A percentile compares a stretch with the other conserved stretches of the same genome.
These are phyloP conservation scores for Cryptops parisi DNA, from an alignment of 2,888 invertebrate genomes.

Conservation along the genomic window DNA sequence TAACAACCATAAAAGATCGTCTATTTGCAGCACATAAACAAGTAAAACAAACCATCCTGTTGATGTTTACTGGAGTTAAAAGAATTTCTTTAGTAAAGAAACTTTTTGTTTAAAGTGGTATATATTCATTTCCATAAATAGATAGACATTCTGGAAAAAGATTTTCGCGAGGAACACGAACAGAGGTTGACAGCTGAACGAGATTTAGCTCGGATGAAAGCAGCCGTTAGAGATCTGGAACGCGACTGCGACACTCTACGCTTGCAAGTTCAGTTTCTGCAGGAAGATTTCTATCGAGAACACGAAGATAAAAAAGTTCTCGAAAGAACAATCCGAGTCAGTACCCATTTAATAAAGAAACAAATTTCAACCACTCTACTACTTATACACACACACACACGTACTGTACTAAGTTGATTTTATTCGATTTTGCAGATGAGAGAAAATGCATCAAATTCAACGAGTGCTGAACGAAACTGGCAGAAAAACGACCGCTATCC, in stretches of 20 bases:
- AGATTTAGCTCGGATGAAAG: slow-evolving; percentile 13
- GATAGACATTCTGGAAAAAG: slow-evolving; percentile 12
- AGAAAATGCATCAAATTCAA: too few species aligned
- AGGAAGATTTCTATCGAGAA: slow-evolving; percentile 8
- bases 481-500: too few species aligned
- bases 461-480: too few species aligned
- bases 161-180: slow-evolving; percentile 13
- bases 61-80: too few species aligned
- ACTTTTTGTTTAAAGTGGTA: not conserved
- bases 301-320: slow-evolving; percentile 4
- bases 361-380: too few species aligned
- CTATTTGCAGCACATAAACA: slow-evolving; percentile 9
- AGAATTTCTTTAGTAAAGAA: not conserved
- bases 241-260: slow-evolving; percentile 11
- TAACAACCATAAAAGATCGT: slow-evolving; percentile 9
- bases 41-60: not conserved
- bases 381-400: too few species aligned
- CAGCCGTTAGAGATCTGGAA: slow-evolving; percentile 6
- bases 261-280: slow-evolving; percentile 10
- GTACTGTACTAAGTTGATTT: too few species aligned
- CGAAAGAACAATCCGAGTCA: not conserved
- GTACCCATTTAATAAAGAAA: too few species aligned
- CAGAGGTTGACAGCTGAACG: slow-evolving; percentile 4
- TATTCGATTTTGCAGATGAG: too few species aligned
- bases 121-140: not conserved